Base-by-base conservation (phyloP, 1,140 invertebrate genomes). In the Calliphora vicina region DNA sequence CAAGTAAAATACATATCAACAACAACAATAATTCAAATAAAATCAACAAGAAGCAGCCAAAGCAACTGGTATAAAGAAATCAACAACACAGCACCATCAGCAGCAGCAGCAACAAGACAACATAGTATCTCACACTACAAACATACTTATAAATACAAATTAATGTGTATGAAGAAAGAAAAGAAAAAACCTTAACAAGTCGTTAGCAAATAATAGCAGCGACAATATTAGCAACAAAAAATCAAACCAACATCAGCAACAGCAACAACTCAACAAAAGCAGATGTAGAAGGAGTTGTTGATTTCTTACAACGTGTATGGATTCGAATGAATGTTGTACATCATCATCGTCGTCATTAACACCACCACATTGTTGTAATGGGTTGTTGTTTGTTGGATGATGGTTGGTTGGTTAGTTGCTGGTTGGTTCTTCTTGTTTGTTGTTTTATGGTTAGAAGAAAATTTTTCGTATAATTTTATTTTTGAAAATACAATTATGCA, bases 61-160 rank as follows among this genome's bases (percentile, higher is more conserved):
- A 25, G 61, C 61, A 67, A 67, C 61, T 67, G 61, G 61, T 67
- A 67, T 25, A 42, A 78, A 78, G 74, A 43, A 43, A 78, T 43
- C 29, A 78, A 27, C 73, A 76, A 76, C 73, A 76, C 29, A 35
- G n/a, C n/a, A n/a, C n/a, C n/a, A n/a, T n/a, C 29, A 76, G 35
- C 17, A 76, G 25, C 23, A 35, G 5, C 10, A 73, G 27, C 72
- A 74, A 29, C 72, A 5, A 71, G 35, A 35, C 6, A 0, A 8
- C 35, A 5, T 35, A 35, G n/a, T n/a, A n/a, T n/a, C n/a, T n/a
- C 35, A 35, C 35, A 35, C 1, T 35, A n/a, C n/a, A n/a, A n/a
- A n/a, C n/a, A n/a, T n/a, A n/a, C 35, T 35, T 35, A 8, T 35
- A n/a, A 5, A 35, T 35, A 35, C 35, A 35, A 35, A 35, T 35